Conservation (phyloP, 2,797 vertebrate species). For the Ptychobarbus kaznakovi region DNA sequence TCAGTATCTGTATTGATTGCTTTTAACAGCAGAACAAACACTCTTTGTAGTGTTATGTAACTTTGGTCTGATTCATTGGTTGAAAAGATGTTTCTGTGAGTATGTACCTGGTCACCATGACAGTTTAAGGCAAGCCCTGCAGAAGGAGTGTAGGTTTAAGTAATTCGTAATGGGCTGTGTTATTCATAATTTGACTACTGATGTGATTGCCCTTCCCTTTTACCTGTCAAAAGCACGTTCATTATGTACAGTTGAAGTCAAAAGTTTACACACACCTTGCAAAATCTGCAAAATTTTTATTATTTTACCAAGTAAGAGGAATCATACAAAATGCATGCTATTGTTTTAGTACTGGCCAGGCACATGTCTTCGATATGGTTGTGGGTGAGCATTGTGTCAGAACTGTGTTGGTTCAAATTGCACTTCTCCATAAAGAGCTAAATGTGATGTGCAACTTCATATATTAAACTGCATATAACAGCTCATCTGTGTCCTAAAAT, state of each 20-base stretch:
- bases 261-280: too few species aligned
- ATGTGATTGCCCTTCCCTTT: constrained; percentile 40
- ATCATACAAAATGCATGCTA: too few species aligned
- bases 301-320: too few species aligned
- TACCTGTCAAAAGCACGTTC: neutral
- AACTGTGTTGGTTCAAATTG: constrained; percentile 1
- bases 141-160: constrained; percentile 9
- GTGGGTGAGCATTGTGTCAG: neutral
- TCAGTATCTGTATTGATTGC: neutral
- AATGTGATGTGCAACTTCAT: constrained; percentile 24
- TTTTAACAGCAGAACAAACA: neutral
- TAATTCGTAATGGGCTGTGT: neutral
- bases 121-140: constrained; percentile 12
- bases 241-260: neutral
- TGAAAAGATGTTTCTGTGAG: constrained; percentile 8
- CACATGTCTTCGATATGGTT: constrained; percentile 7
- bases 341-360: neutral
- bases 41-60: constrained; percentile 1
- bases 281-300: too few species aligned
- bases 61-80: constrained; percentile 4
- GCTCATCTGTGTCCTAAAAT: neutral
- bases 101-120: constrained; percentile 32
- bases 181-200: constrained; percentile 12
- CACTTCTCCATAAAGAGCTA: constrained; percentile 22
- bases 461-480: neutral